Evolutionary conservation across 1,140 invertebrate species (phyloP).

Genomic region (Lepidotrigona ventralis): DNA sequence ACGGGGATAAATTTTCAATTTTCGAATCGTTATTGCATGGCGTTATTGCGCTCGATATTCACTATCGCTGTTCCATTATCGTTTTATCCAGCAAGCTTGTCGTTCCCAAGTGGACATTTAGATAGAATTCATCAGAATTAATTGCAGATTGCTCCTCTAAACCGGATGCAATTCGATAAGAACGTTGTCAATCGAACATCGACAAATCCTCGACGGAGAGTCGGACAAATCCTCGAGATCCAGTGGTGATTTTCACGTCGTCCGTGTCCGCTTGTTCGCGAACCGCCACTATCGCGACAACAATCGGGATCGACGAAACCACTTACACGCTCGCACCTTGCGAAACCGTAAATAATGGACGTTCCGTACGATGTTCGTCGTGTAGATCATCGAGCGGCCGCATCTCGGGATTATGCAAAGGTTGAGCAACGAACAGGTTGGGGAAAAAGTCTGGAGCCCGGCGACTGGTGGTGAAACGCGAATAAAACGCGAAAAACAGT

Average conservation of each 20-base stretch:
- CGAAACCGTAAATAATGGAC: constrained; percentile 67
- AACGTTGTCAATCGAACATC: background rate
- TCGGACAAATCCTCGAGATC: background rate
- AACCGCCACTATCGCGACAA: constrained; percentile 54
- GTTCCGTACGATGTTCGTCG: constrained; percentile 10
- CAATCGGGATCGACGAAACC: constrained; percentile 48
- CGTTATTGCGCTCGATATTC: background rate
- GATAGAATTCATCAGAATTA: background rate
- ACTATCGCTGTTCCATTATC: background rate
- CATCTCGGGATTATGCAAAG: constrained; percentile 42
- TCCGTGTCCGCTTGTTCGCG: constrained; percentile 53
- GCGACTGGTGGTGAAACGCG: background rate
- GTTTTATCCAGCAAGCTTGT: background rate
- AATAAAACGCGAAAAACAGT: background rate
- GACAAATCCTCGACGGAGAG: background rate
- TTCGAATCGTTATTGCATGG: background rate
- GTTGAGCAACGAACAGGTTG: constrained; percentile 13
- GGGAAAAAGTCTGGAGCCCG: background rate
- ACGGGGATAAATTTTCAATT: background rate
- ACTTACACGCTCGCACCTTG: constrained; percentile 58
- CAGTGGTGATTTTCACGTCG: constrained; percentile 60
- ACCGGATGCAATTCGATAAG: constrained; percentile 20
- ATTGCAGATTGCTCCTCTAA: background rate
- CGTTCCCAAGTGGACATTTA: background rate
- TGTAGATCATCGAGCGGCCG: constrained; percentile 36